Conservation (phyloP, 2,888 invertebrate genomes). For the Drosophila melanocephala region DNA sequence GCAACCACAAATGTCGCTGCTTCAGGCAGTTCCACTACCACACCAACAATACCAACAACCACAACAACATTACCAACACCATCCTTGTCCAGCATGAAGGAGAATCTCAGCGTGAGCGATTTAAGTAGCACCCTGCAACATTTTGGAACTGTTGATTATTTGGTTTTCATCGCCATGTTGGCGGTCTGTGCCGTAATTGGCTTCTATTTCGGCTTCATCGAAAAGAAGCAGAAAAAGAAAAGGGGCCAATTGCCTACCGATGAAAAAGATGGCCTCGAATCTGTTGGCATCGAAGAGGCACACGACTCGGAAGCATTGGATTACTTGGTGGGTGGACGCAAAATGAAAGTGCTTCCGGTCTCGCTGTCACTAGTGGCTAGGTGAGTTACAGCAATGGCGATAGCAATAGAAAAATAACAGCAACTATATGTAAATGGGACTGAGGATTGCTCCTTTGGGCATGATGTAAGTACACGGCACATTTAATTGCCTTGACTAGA, state of each 20-base stretch:
- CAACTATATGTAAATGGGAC: slow-evolving; percentile 45
- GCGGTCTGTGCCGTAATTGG: slow-evolving; percentile 92
- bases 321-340: slow-evolving; percentile 92
- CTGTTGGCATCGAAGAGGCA: slow-evolving; percentile 66
- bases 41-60: not conserved
- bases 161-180: slow-evolving; percentile 92
- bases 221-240: slow-evolving; percentile 85
- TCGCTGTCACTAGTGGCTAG: slow-evolving; percentile 94
- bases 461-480: slow-evolving; percentile 34
- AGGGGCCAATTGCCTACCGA: slow-evolving; percentile 43
- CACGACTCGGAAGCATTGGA: slow-evolving; percentile 86
- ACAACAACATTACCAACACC: slow-evolving; percentile 11
- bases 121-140: slow-evolving; percentile 87
- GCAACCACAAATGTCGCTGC: slow-evolving; percentile 26
- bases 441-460: slow-evolving; percentile 13
- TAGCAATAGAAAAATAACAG: slow-evolving; percentile 10
- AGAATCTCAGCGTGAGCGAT: slow-evolving; percentile 82
- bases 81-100: slow-evolving; percentile 22
- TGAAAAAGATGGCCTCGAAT: slow-evolving; percentile 57
- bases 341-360: slow-evolving; percentile 93
- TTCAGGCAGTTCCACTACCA: not conserved
- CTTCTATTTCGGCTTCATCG: slow-evolving; percentile 92
- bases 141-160: slow-evolving; percentile 91
- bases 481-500: slow-evolving; percentile 50
- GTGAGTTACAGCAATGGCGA: slow-evolving; percentile 85